Base-by-base conservation (phyloP, 2,888 invertebrate species). In the Parasteatoda lunata region DNA sequence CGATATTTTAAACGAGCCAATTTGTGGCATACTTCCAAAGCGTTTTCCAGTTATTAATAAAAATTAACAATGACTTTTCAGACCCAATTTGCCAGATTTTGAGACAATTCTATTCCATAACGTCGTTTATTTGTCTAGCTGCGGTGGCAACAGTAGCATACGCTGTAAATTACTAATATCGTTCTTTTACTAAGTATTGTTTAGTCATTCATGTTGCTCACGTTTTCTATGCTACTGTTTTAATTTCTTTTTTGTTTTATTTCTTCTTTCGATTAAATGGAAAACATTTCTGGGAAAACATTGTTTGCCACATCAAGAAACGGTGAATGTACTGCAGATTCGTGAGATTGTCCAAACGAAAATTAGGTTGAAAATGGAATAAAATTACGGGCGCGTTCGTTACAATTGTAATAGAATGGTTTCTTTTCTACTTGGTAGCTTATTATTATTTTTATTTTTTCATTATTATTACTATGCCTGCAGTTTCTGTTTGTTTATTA, bases 81-180 rank as follows among this genome's bases (percentile, higher is more conserved):
- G 45, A 54, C 59, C 47, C 75, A 66, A 77, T 77, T 66, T 66
- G 30, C 7, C 4, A 77, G 47, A 30, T 68, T 45, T 77, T 47
- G 54, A 77, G 69, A 77, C 45, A 45, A 51, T 77, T 77, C 69
- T 30, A 54, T 73, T 73, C 73, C 30, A 30, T 30, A 30, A 30
- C 30, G 30, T 52, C 75, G 51, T 82, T 59, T 76, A 65, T 82
- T 82, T 82, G 75, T 70, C 69, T 76, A 82, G 82, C 82, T 82
- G 82, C 76, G 52, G 45, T 82, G 76, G 82, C 81, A 81, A 75
- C 81, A 81, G 81, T 76, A 48, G 47, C 71, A 54, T 13, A 52
- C 69, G 66, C 68, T 76, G 70, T 82, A 82, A 82, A 82, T 82
- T 70, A 82, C 82, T 70, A 82, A 82, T 82, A 70, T 65, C 76